Base-by-base conservation (phyloP, 2,888 invertebrate species). In the Acleris holmiana region DNA sequence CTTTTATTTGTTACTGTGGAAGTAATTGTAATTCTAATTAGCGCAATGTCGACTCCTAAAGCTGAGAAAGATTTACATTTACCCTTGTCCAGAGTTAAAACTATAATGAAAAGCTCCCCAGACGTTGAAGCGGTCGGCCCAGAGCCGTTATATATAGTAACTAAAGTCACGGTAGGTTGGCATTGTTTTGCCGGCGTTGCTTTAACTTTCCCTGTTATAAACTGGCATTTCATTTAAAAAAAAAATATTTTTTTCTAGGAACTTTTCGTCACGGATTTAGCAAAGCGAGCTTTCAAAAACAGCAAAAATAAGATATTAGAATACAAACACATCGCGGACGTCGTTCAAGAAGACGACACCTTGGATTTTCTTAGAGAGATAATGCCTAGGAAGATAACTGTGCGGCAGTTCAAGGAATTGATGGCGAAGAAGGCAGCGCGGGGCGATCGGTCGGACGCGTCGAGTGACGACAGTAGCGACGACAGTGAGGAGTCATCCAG, bases 31-130 rank as follows among this genome's bases (percentile, higher is more conserved):
- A 13, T 13, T 35, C 13, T 35, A 13, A 35, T 4, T 2, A 49
- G 40, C 40, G 69, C 55, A 55, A 91, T 89, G 86, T 73, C 91
- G 67, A 91, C 93, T 69, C 85, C 90, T 58, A 93, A 93, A 77
- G 75, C 82, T 18, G 89, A 92, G 70, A 91, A 85, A 73, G 94
- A 94, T 69, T 83, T 94, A 63, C 93, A 94, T 80, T 92, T 96
- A 74, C 95, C 95, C 0, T 82, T 95, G 71, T 94, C 95, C 13
- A 93, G 96, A 73, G 95, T 97, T 4, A 95, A 95, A 90, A 96
- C 96, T 49, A 97, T 97, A 60, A 97, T 97, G 97, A 97, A 96
- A 91, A 97, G 97, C 84, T 97, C 96, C 0, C 96, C 97, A n/a
- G 96, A 97, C 76, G 96, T 96, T 1, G 96, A 96, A 73, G 94